phyloP scores from a whole-genome alignment of 2,888 invertebrate species.

The Cephonodes hylas region DNA sequence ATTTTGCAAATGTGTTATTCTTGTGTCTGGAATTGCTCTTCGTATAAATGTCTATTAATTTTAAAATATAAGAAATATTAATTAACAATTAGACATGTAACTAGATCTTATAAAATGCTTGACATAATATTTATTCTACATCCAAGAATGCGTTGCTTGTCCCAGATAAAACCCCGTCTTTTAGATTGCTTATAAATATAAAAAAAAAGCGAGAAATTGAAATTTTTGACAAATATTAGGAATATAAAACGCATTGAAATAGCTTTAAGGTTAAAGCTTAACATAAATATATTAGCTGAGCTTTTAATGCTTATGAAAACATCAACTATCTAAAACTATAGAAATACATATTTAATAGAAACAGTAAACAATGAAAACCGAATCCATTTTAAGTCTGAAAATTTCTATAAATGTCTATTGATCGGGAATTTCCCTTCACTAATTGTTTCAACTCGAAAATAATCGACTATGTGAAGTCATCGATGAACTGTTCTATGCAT shows the following conservation, averaged over 20 bases:
- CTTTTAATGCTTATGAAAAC: slow-evolving; percentile 9
- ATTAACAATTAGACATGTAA: slow-evolving; percentile 17
- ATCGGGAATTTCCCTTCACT: neutral
- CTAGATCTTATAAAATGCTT: slow-evolving; percentile 43
- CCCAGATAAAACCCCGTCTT: slow-evolving; percentile 41
- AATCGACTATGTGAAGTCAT: neutral
- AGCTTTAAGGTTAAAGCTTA: slow-evolving; percentile 17
- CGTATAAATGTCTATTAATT: slow-evolving; percentile 29
- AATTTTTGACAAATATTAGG: neutral
- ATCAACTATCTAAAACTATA: neutral
- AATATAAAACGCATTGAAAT: slow-evolving; percentile 15
- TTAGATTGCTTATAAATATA: slow-evolving; percentile 40
- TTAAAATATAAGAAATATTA: slow-evolving; percentile 27
- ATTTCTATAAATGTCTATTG: neutral
- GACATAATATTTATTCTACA: slow-evolving; percentile 35
- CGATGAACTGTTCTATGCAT: neutral
- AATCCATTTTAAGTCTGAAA: no score
- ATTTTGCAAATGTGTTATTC: slow-evolving; percentile 55
- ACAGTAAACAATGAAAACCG: neutral
- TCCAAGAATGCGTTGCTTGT: slow-evolving; percentile 65
- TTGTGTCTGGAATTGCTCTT: slow-evolving; percentile 56
- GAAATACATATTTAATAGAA: neutral
- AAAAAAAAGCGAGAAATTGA: neutral
- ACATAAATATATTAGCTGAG: slow-evolving; percentile 10
- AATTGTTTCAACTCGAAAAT: neutral